Base-by-base conservation (phyloP, 2,888 invertebrate genomes). In the Campopleginae sp. region DNA sequence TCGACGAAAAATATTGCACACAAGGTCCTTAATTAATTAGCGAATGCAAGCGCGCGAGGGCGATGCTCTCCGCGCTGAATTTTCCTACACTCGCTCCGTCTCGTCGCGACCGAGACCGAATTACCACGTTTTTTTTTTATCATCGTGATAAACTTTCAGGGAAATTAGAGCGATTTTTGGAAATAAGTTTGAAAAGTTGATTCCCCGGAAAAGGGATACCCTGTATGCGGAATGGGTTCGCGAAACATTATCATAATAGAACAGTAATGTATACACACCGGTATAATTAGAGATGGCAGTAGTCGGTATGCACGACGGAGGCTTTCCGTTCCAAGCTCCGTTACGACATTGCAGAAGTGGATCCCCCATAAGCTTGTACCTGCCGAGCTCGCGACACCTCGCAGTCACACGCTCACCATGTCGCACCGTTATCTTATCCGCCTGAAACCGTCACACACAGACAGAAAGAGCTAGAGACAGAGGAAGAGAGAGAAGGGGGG, bases 241-340 rank as follows among this genome's bases (percentile, higher is more conserved):
- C 6, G 77, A 82, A 82, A 82, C 80, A 82, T 85, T 82, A 82
- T 80, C 77, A 84, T 81, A 80, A 85, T 74, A 68, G 66, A 83
- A 78, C 76, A 42, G 74, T 82, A 85, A 82, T 80, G 63, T 66
- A 88, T 88, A 89, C 91, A 90, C 84, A 97, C 97, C 96, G 90
- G 98, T 97, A 93, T 97, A 98, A 94, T 98, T 98, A 58, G 97
- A 97, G 88, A 98, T 95, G 54, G 97, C 94, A 0, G 97, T 97
- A 42, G 98, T 98, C n/a, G 97, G 97, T 46, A 97, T 96, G 92
- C 98, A 98, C 85, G 96, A 96, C 0, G 98, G 98, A 91, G 97
- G 94, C 87, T 96, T 96, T 0, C 96, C 96, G 33, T 95, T 95
- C 98, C 98, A 98, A 75, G 95, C 95, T 2, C 98, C 98, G 91